Evolutionary conservation across 2,888 invertebrate genomes (phyloP).

Genomic region (Agonopterix alstromeriana): DNA sequence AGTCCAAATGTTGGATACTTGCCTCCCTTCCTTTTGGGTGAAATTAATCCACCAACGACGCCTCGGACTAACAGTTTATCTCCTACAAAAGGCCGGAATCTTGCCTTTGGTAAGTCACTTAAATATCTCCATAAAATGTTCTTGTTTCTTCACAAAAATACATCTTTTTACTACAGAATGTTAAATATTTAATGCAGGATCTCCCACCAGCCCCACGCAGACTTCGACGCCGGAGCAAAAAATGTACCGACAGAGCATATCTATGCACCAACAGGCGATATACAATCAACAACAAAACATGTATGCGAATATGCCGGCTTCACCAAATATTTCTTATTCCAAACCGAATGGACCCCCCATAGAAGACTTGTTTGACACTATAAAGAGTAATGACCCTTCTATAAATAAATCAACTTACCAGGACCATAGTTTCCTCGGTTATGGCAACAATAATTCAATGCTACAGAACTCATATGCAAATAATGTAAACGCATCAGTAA

Average conservation of each 20-base stretch:
- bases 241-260: conserved; percentile 63
- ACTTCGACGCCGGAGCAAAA: conserved; percentile 67
- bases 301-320: conserved; percentile 39
- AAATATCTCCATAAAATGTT: no score
- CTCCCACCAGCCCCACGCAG: conserved; percentile 63
- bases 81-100: conserved; percentile 73
- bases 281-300: conserved; percentile 61
- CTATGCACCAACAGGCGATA: conserved; percentile 67
- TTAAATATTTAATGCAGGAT: conserved; percentile 34
- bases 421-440: conserved; percentile 51
- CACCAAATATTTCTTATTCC: conserved; percentile 59
- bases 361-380: conserved; percentile 81
- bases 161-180: not conserved
- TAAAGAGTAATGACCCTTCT: conserved; percentile 67
- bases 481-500: conserved; percentile 38
- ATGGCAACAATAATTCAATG: conserved; percentile 49
- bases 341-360: conserved; percentile 83
- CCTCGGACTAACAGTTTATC: conserved; percentile 78
- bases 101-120: conserved; percentile 73
- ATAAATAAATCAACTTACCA: conserved; percentile 57
- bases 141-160: no score
- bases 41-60: conserved; percentile 76
- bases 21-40: conserved; percentile 87
- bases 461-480: conserved; percentile 54
- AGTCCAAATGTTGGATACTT: conserved; percentile 82